Evolutionary conservation across 2,888 invertebrate species (phyloP).

Genomic region (Bugulina stolonifera): DNA sequence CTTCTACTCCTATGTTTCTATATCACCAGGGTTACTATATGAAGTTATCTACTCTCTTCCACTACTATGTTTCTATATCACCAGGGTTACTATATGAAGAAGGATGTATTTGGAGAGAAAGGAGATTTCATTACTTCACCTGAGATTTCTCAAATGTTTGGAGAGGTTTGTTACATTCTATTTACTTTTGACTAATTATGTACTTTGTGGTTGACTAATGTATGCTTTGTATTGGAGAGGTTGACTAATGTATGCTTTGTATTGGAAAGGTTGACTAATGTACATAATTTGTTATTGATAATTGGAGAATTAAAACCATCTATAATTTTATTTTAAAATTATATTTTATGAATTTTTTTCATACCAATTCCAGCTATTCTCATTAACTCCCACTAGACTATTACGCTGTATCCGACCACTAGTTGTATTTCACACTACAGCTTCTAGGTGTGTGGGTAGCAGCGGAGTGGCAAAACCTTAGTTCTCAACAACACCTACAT

Average conservation of each 20-base stretch:
- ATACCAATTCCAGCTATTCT: too few relatives aligned
- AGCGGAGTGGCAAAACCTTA: conserved; percentile 71
- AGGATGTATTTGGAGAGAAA: conserved; percentile 77
- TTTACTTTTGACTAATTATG: too few relatives aligned
- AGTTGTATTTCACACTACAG: conserved; percentile 52
- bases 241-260: background rate
- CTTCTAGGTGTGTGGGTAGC: conserved; percentile 82
- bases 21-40: too few relatives aligned
- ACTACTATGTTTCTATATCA: too few relatives aligned
- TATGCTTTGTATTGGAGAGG: background rate
- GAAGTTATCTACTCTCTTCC: too few relatives aligned
- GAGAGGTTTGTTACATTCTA: conserved; percentile 67
- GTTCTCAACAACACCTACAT: conserved; percentile 70
- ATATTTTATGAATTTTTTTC: too few relatives aligned
- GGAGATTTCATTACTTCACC: conserved; percentile 98
- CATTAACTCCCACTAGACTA: too few relatives aligned
- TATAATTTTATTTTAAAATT: too few relatives aligned
- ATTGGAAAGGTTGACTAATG: background rate
- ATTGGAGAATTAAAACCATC: too few relatives aligned
- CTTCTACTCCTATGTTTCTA: too few relatives aligned
- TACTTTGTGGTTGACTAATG: background rate
- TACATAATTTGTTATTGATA: background rate
- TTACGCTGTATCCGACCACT: too few relatives aligned
- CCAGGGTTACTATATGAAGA: conserved; percentile 87
- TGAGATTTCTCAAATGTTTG: conserved; percentile 93